Percentiles rank a stretch among this genome's conserved stretches.
These are phyloP conservation scores for Luffia ferchaultella DNA, from an alignment of 2,888 invertebrate species.

Conservation along the genomic window DNA sequence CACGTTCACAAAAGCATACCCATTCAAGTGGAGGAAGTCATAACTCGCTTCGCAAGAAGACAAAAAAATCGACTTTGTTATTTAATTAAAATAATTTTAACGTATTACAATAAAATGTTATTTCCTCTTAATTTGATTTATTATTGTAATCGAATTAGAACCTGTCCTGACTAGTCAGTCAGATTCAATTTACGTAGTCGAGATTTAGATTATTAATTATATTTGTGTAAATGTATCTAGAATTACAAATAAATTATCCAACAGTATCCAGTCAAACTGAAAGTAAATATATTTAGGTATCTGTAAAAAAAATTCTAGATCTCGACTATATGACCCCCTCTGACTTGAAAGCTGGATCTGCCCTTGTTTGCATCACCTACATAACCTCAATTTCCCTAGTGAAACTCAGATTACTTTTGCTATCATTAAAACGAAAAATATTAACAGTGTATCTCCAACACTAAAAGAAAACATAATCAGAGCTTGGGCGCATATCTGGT, in stretches of 20 bases:
- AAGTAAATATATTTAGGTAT: not conserved
- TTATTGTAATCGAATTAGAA: too few relatives aligned
- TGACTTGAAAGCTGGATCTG: conserved; percentile 10
- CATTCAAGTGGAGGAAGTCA: not conserved
- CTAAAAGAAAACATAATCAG: too few relatives aligned
- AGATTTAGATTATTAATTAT: not conserved
- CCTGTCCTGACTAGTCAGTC: not conserved
- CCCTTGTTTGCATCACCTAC: not conserved
- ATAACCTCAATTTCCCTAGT: too few relatives aligned
- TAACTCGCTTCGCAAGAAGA: not conserved
- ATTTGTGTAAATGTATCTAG: not conserved
- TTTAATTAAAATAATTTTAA: not conserved
- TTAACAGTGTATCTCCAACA: too few relatives aligned
- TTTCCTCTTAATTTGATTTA: too few relatives aligned
- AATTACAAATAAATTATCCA: not conserved
- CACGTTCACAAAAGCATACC: not conserved
- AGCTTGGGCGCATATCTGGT: too few relatives aligned
- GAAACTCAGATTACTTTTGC: too few relatives aligned
- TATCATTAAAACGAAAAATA: too few relatives aligned
- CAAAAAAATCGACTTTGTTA: not conserved
- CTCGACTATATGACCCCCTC: conserved; percentile 10
- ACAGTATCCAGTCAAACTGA: not conserved
- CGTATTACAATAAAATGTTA: too few relatives aligned
- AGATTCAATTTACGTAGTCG: not conserved
- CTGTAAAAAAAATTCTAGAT: not conserved